Evolutionary conservation across 1,140 invertebrate genomes (phyloP), one percentile per base, ranked within the genome.

Genomic region (Nebria ingens): DNA sequence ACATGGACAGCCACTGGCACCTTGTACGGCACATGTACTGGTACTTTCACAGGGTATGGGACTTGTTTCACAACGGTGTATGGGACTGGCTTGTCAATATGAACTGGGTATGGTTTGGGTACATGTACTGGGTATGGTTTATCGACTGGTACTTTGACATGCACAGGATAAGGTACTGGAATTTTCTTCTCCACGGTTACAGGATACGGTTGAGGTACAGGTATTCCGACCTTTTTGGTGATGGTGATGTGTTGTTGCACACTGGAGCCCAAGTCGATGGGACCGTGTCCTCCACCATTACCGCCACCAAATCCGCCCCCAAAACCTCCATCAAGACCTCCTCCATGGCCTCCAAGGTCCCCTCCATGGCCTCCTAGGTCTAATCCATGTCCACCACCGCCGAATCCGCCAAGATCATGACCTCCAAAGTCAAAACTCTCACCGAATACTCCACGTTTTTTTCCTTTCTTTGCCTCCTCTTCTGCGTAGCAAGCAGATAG

Each of bases 11-110:
- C 59, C 6, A 58, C 50, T 21, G 62, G 62, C 50, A 70, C 67
- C 42, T 71, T 68, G 25, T 65, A 62, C 22, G 64, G 65, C 21
- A 69, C 64, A 59, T 69, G 68, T 6, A 71, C 68, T 53, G 69
- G 66, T 42, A 45, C 40, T 17, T 45, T 45, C 6, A 45, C 40
- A 4, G 40, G 40, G 40, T 45, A 45, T 9, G 40, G 40, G 9
- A 45, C 15, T 4, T 45, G 40, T 45, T 45, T 45, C 15, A 12
- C 40, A 4, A 45, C 40, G 3, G 40, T 45, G 40, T 69, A 69
- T 2, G 68, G 69, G 15, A 70, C 62, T 42, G 62, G 62, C 52
- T 69, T 71, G 57, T 56, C 58, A 45, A 56, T 56, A 22, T 54
- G 56, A 21, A 64, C 63, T 51, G 63, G 57, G 23, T 64, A 60